Conservation (phyloP, 2,797 vertebrate species). For the Pelodytes ibericus region DNA sequence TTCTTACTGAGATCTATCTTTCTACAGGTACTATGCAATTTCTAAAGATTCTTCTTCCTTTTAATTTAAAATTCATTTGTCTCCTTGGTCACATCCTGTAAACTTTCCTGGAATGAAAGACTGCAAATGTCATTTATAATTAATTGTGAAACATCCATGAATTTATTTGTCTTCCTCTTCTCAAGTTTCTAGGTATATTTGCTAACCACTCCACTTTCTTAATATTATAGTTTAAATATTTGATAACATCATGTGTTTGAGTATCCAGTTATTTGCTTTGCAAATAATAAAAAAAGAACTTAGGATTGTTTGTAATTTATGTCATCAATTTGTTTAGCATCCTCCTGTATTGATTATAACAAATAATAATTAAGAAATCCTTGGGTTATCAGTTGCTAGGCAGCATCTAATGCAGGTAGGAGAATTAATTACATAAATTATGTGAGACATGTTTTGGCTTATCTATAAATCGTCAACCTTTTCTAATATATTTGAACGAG, state of each 20-base stretch:
- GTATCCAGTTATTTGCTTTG: slow-evolving; percentile 1
- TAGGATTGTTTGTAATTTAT: not conserved
- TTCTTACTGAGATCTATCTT: slow-evolving; percentile 60
- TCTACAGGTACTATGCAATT: slow-evolving; percentile 54
- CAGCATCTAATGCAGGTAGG: not conserved
- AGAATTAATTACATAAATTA: not conserved
- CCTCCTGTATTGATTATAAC: not conserved
- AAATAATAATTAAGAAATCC: not conserved
- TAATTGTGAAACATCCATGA: slow-evolving; percentile 57
- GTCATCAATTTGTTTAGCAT: not conserved
- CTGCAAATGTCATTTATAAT: slow-evolving; percentile 64
- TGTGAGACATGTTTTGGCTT: too few species aligned
- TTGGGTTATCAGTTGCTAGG: not conserved
- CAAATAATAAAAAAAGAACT: not conserved
- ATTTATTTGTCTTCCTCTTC: slow-evolving; percentile 50
- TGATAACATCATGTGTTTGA: not conserved
- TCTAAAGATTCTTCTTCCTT: slow-evolving; percentile 60
- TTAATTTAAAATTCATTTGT: slow-evolving; percentile 71
- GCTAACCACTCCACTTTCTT: not conserved
- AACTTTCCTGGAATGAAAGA: slow-evolving; percentile 57
- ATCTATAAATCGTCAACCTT: too few species aligned
- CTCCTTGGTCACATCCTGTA: slow-evolving; percentile 63
- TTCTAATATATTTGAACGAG: too few species aligned
- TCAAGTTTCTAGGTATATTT: slow-evolving; percentile 10
- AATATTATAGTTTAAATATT: not conserved